Conservation (phyloP, 2,113 vertebrate species). For the Chaetodon auriga region DNA sequence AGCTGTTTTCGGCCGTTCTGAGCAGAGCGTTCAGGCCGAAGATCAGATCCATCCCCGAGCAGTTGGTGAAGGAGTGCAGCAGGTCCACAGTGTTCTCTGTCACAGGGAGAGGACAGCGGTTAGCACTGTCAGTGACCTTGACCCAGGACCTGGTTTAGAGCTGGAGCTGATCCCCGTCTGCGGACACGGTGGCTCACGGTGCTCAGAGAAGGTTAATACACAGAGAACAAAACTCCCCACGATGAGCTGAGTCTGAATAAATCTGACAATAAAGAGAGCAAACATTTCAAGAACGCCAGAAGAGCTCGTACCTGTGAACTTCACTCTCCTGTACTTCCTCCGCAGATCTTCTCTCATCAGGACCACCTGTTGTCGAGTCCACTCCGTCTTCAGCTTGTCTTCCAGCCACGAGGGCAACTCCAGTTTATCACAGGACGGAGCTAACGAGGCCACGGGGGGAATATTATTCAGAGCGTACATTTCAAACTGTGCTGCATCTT, state of each 20-base stretch:
- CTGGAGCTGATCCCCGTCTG: no score
- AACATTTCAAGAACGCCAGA: no score
- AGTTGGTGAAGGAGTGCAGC: conserved; percentile 89
- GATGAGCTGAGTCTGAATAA: no score
- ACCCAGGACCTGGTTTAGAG: no score
- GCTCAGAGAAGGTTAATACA: no score
- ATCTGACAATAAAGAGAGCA: no score
- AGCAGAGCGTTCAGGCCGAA: conserved; percentile 96
- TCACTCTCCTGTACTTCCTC: conserved; percentile 57
- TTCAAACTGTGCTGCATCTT: no score
- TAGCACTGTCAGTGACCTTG: no score
- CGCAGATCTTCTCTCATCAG: conserved; percentile 74
- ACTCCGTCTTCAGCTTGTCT: conserved; percentile 73
- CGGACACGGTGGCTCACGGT: no score
- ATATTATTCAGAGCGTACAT: not conserved
- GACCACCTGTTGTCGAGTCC: conserved; percentile 60
- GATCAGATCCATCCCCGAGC: conserved; percentile 89
- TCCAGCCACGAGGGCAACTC: conserved; percentile 72
- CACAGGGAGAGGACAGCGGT: not conserved
- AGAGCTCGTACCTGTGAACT: conserved; percentile 77
- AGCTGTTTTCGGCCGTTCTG: conserved; percentile 82
- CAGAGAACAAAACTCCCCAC: no score
- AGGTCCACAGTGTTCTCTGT: conserved; percentile 89
- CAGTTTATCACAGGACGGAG: conserved; percentile 51
- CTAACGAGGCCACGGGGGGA: not conserved